phyloP scores from a whole-genome alignment of 2,888 invertebrate genomes.

The Sicus ferrugineus region DNA sequence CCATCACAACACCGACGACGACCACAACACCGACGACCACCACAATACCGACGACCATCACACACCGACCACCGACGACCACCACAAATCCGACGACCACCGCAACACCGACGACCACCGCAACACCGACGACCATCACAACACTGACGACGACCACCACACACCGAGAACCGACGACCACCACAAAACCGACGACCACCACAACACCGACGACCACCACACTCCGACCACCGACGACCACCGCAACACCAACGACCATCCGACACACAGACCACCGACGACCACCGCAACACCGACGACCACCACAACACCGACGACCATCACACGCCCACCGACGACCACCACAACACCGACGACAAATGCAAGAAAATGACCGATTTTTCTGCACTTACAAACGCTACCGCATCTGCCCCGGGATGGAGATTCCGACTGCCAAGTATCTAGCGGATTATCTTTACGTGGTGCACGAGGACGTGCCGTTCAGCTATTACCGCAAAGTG shows the following conservation, averaged over 20 bases:
- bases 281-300: not conserved
- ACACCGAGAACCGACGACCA: not conserved
- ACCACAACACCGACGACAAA: conserved; percentile 46
- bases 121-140: not conserved
- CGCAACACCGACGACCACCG: not conserved
- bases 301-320: conserved; percentile 11
- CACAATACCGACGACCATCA: too few relatives aligned
- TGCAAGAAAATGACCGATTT: conserved; percentile 65
- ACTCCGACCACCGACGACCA: not conserved
- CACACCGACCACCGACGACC: too few relatives aligned
- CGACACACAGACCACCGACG: not conserved
- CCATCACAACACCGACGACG: too few relatives aligned
- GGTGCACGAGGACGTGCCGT: conserved; percentile 64
- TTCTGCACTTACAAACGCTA: conserved; percentile 59
- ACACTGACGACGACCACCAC: not conserved
- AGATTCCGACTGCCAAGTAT: conserved; percentile 64
- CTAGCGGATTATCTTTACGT: conserved; percentile 64
- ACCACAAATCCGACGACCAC: too few relatives aligned
- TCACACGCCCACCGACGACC: not conserved
- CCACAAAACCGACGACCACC: too few relatives aligned
- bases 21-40: too few relatives aligned
- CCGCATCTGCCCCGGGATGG: conserved; percentile 64
- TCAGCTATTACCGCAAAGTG: conserved; percentile 64
- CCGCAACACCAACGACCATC: not conserved
- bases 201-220: not conserved